phyloP scores from a whole-genome alignment of 2,888 invertebrate genomes.

The Cerastis leucographa region DNA sequence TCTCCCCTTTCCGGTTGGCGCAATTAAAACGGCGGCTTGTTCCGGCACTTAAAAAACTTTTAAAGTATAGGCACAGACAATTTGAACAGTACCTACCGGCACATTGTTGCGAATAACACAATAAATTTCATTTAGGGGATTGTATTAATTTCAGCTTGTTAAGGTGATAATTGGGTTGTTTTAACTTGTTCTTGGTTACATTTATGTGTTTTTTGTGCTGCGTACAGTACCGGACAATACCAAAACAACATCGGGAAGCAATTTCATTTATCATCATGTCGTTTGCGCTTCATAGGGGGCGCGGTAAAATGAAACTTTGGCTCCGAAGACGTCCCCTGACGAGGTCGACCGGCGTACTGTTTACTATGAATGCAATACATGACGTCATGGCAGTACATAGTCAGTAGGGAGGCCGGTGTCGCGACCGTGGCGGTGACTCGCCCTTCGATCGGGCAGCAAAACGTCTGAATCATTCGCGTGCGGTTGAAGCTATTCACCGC shows the following conservation, averaged over 20 bases:
- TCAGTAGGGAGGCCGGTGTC: conserved; percentile 50
- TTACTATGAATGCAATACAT: conserved; percentile 53
- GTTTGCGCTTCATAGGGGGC: conserved; percentile 16
- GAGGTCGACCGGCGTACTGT: conserved; percentile 1
- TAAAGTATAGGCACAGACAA: conserved; percentile 87
- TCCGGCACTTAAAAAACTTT: conserved; percentile 90
- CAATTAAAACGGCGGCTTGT: conserved; percentile 89
- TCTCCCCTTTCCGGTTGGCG: conserved; percentile 89
- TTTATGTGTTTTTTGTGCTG: conserved; percentile 33
- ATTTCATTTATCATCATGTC: conserved; percentile 41
- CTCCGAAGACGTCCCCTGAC: conserved; percentile 12
- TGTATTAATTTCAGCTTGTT: conserved; percentile 70
- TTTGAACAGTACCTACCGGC: conserved; percentile 79
- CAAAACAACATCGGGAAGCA: conserved; percentile 9
- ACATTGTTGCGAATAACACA: conserved; percentile 80
- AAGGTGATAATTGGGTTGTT: conserved; percentile 63
- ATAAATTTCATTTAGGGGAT: conserved; percentile 72
- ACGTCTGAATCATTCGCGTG: conserved; percentile 89
- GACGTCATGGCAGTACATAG: conserved; percentile 62
- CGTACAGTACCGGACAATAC: background rate
- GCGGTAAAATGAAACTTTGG: conserved; percentile 27
- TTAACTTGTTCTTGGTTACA: conserved; percentile 51
- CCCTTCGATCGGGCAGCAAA: conserved; percentile 80
- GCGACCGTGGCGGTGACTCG: conserved; percentile 64
- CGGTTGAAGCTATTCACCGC: conserved; percentile 86